Conservation (phyloP, 1,140 invertebrate genomes). For the Orchestia grillus region DNA sequence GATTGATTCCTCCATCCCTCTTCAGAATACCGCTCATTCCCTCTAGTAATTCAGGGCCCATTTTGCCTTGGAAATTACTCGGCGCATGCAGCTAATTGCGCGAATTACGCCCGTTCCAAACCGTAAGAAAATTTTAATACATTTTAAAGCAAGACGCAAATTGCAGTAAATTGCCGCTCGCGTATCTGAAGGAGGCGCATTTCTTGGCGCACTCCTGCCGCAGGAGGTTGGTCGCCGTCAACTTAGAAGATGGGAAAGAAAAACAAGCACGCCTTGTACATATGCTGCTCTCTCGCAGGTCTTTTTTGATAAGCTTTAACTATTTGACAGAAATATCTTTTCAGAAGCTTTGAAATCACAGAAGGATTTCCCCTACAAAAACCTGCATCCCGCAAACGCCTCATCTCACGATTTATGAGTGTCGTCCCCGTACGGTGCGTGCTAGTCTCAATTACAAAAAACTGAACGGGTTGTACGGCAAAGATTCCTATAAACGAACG, state of each 20-base stretch:
- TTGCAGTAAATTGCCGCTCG: neutral
- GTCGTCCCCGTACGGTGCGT: too few relatives aligned
- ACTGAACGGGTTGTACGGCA: too few relatives aligned
- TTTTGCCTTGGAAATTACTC: slow-evolving; percentile 39
- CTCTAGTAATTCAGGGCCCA: slow-evolving; percentile 12
- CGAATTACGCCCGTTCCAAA: neutral
- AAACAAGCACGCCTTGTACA: neutral
- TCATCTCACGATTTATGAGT: too few relatives aligned
- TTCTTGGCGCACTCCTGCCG: neutral
- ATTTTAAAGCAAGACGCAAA: slow-evolving; percentile 29
- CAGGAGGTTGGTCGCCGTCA: neutral
- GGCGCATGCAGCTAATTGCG: neutral
- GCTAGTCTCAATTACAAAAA: too few relatives aligned
- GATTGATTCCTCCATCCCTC: slow-evolving; percentile 39
- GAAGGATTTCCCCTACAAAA: too few relatives aligned
- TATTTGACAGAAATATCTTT: too few relatives aligned
- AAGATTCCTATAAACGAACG: too few relatives aligned
- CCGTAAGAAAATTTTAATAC: slow-evolving; percentile 27
- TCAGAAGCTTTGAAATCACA: too few relatives aligned
- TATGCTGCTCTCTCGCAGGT: neutral
- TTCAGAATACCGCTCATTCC: slow-evolving; percentile 29
- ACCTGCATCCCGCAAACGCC: too few relatives aligned
- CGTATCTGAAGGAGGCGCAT: neutral
- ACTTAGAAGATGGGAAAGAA: neutral
- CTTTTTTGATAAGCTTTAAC: neutral